phyloP scores from a whole-genome alignment of 2,888 invertebrate genomes.

The Hemithea aestivaria region DNA sequence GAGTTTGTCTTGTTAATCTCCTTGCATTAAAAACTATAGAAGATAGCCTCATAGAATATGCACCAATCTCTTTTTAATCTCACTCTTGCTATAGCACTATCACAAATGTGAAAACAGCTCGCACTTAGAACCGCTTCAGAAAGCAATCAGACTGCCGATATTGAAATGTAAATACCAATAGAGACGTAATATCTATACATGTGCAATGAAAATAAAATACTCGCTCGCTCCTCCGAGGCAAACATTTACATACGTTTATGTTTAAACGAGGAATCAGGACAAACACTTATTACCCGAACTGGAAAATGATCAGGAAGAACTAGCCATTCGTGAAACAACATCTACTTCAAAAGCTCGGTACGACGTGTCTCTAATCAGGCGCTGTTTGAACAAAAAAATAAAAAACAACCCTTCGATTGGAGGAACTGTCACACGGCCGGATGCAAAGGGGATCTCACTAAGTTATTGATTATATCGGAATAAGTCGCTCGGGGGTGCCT shows the following conservation, averaged over 20 bases:
- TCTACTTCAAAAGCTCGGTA: conserved; percentile 65
- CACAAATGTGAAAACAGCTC: conserved; percentile 14
- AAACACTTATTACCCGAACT: conserved; percentile 56
- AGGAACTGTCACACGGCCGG: conserved; percentile 75
- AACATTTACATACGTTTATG: conserved; percentile 49
- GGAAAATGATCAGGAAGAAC: conserved; percentile 51
- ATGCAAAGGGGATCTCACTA: conserved; percentile 79
- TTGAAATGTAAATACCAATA: conserved; percentile 30
- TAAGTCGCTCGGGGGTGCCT: conserved; percentile 68
- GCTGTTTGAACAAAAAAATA: conserved; percentile 73
- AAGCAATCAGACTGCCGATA: conserved; percentile 29
- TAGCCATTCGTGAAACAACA: conserved; percentile 58
- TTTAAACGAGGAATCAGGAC: conserved; percentile 47
- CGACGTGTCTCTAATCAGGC: conserved; percentile 69
- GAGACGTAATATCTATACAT: conserved; percentile 28
- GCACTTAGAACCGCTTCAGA: conserved; percentile 21
- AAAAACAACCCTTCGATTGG: conserved; percentile 59
- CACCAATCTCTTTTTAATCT: too few relatives aligned
- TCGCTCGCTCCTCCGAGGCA: conserved; percentile 26
- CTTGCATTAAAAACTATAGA: too few relatives aligned
- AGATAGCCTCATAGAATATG: too few relatives aligned
- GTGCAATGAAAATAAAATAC: conserved; percentile 28
- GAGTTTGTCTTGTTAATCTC: too few relatives aligned
- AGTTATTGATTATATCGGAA: conserved; percentile 80
- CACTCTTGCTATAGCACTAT: conserved; percentile 2